Percentiles rank a stretch among this genome's conserved stretches.
Conservation (phyloP, 2,888 invertebrate genomes). For the Loripinus fragilis region DNA sequence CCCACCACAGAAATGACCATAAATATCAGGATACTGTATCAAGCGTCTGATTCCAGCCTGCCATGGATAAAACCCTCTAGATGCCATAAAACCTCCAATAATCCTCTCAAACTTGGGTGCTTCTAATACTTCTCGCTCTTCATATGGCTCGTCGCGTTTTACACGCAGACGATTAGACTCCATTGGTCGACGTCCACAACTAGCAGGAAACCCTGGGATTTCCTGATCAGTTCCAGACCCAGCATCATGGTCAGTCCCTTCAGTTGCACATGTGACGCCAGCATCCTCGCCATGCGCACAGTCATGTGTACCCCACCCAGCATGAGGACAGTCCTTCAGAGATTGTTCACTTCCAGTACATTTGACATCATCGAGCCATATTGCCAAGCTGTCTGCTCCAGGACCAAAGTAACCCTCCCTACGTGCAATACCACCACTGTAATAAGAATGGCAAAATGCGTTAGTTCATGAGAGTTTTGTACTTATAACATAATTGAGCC, state of each 20-base stretch:
- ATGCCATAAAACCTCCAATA: constrained; percentile 73
- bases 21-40: constrained; percentile 19
- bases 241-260: not conserved
- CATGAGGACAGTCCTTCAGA: constrained; percentile 56
- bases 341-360: constrained; percentile 66
- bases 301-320: constrained; percentile 59
- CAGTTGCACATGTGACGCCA: constrained; percentile 64
- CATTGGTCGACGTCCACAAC: constrained; percentile 54
- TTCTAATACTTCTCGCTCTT: constrained; percentile 38
- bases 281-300: constrained; percentile 70
- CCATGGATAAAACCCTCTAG: constrained; percentile 79
- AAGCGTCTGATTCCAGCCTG: constrained; percentile 73
- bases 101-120: constrained; percentile 64
- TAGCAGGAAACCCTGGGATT: not conserved
- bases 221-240: not conserved
- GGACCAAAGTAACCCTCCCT: constrained; percentile 51
- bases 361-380: constrained; percentile 67
- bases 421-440: constrained; percentile 57
- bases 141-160: constrained; percentile 47
- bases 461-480: no score
- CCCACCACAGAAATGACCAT: constrained; percentile 77
- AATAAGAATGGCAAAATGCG: no score
- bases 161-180: constrained; percentile 48
- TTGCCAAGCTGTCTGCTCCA: constrained; percentile 33
- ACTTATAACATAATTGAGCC: no score